phyloP scores from a whole-genome alignment of 1,140 invertebrate genomes.

The Macrotrachela quadricornifera region DNA sequence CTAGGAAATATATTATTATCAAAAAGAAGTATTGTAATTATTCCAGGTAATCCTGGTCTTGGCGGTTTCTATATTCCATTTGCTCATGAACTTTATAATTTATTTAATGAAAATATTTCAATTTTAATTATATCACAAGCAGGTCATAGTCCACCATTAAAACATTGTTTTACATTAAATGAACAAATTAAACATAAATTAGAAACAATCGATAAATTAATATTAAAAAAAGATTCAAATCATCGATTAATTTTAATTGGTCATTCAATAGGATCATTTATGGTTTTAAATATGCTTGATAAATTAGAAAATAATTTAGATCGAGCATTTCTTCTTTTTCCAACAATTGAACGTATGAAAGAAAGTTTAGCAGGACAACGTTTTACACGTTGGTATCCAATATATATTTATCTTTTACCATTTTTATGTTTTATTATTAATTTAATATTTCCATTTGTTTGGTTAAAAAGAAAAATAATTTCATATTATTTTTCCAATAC shows the following conservation, averaged over 20 bases:
- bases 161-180: constrained; percentile 41
- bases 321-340: constrained; percentile 46
- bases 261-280: constrained; percentile 62
- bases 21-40: background rate
- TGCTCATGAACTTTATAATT: constrained; percentile 37
- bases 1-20: too few relatives aligned
- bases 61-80: constrained; percentile 51
- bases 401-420: constrained; percentile 35
- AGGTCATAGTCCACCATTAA: constrained; percentile 24
- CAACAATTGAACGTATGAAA: constrained; percentile 55
- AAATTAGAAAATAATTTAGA: constrained; percentile 14
- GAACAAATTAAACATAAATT: constrained; percentile 56
- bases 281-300: constrained; percentile 49
- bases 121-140: constrained; percentile 53
- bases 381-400: constrained; percentile 31
- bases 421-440: constrained; percentile 19
- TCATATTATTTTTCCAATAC: too few relatives aligned
- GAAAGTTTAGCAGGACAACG: constrained; percentile 43
- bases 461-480: too few relatives aligned
- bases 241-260: constrained; percentile 45
- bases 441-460: too few relatives aligned
- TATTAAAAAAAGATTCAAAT: background rate
- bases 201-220: constrained; percentile 20
- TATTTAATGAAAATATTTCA: constrained; percentile 35
- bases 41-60: constrained; percentile 40